Evolutionary conservation across 2,113 vertebrate genomes (phyloP).

Genomic region (Glaucomys volans): DNA sequence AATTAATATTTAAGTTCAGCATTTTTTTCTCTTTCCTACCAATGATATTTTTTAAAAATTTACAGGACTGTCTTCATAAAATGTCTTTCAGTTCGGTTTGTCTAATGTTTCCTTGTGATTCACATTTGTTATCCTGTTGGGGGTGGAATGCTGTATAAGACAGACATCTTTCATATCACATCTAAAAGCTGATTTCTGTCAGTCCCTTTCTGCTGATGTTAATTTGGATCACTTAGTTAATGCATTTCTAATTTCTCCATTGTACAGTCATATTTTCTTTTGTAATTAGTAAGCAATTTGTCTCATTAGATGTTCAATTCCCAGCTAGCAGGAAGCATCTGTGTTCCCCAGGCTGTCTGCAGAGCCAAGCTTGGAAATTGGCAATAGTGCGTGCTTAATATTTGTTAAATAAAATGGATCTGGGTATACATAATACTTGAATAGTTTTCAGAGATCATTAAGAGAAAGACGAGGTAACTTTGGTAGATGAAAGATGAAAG

Average conservation of each 20-base stretch:
- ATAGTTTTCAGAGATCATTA: neutral
- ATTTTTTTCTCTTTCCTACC: neutral
- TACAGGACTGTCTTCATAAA: neutral
- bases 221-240: neutral
- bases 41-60: neutral
- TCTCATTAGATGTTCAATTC: neutral
- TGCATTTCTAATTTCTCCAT: neutral
- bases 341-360: neutral
- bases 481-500: neutral
- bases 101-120: neutral
- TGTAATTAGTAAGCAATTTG: neutral
- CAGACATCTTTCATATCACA: neutral
- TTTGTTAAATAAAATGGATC: neutral
- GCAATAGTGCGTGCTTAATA: neutral
- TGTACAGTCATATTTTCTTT: neutral
- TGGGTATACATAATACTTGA: neutral
- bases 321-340: neutral
- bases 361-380: neutral
- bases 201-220: neutral
- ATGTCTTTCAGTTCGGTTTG: neutral
- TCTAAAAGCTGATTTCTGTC: neutral
- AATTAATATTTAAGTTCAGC: conserved; percentile 31
- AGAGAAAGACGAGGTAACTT: neutral
- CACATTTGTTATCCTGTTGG: neutral
- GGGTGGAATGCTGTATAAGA: neutral